Conservation (phyloP, 2,113 vertebrate genomes). For the Thunnus thynnus region DNA sequence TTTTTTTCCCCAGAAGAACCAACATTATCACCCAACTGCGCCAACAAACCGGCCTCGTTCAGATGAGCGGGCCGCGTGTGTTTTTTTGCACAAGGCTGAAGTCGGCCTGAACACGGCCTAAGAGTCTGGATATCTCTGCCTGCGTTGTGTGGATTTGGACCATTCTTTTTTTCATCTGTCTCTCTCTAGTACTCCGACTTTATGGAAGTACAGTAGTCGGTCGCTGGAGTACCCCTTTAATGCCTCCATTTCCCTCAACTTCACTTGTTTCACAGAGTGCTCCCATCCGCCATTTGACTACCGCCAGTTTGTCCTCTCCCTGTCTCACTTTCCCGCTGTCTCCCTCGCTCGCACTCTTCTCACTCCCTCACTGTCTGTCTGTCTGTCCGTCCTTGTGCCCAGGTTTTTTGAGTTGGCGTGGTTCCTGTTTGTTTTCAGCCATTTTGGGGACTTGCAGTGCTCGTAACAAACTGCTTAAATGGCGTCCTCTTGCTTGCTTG, state of each 20-base stretch:
- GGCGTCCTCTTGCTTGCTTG: slow-evolving; percentile 87
- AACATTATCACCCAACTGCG: no score
- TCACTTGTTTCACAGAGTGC: slow-evolving; percentile 73
- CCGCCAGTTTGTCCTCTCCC: slow-evolving; percentile 70
- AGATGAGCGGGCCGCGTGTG: no score
- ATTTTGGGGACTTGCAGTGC: slow-evolving; percentile 90
- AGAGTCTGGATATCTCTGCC: slow-evolving; percentile 11
- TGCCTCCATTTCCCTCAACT: slow-evolving; percentile 64
- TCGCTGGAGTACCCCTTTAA: slow-evolving; percentile 33
- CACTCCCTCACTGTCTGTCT: slow-evolving; percentile 48
- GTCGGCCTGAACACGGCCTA: no score
- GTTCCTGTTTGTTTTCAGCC: slow-evolving; percentile 92
- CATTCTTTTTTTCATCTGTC: slow-evolving; percentile 25
- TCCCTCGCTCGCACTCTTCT: slow-evolving; percentile 52
- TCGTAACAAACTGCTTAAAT: slow-evolving; percentile 91
- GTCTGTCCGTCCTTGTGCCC: slow-evolving; percentile 77
- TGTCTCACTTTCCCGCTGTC: slow-evolving; percentile 59
- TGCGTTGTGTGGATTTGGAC: slow-evolving; percentile 24
- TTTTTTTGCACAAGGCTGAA: no score
- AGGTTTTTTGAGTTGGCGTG: slow-evolving; percentile 85
- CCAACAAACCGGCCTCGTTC: no score
- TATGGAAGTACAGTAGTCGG: neutral
- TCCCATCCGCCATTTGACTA: slow-evolving; percentile 74
- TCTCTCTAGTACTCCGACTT: slow-evolving; percentile 36
- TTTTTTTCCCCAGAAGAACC: no score